Evolutionary conservation across 2,888 invertebrate species (phyloP), one percentile per base, ranked within the genome.

Genomic region (Cynaeus angustus): DNA sequence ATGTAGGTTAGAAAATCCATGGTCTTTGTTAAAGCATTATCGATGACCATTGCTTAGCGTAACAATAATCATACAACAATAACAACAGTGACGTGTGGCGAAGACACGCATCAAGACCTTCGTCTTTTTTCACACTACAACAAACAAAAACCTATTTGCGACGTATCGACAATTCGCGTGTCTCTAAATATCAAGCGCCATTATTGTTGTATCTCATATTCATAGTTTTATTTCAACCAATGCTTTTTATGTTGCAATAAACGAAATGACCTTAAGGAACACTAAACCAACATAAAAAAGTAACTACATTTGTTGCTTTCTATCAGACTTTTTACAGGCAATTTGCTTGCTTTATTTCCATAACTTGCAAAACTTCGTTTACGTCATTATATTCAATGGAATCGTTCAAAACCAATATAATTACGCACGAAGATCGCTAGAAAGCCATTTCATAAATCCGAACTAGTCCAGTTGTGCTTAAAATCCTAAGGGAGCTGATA

Each of bases 1-100:
- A 82, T 82, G 78, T 81, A 79, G 82, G 82, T 80, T 82, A 81
- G 79, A 80, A 81, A 81, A 79, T 75, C 74, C 77, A 75, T 76
- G 41, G 46, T 70, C 70, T 70, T 70, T 70, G 70, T 70, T 70
- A 50, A 70, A 52, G 66, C 53, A 46, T 66, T 70, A 62, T 59
- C 66, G 66, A 70, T 70, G 62, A 70, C 66, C 62, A 66, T 62
- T 66, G 58, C 66, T 62, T 56, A 61, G 62, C 66, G 66, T 61
- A 70, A 62, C 70, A 70, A 70, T 70, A 66, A 16, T 58, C 55
- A 62, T 52, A 37, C 52, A 61, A 61, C 46, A 68, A 53, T 46
- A 53, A 50, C 52, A 43, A 33, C 59, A 68, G 56, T 45, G 41
- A 43, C 30, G 45, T 55, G 16, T n/a, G 28, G 53, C 45, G 52